Conservation (phyloP, 2,888 invertebrate genomes). For the Aleiodes testaceus region DNA sequence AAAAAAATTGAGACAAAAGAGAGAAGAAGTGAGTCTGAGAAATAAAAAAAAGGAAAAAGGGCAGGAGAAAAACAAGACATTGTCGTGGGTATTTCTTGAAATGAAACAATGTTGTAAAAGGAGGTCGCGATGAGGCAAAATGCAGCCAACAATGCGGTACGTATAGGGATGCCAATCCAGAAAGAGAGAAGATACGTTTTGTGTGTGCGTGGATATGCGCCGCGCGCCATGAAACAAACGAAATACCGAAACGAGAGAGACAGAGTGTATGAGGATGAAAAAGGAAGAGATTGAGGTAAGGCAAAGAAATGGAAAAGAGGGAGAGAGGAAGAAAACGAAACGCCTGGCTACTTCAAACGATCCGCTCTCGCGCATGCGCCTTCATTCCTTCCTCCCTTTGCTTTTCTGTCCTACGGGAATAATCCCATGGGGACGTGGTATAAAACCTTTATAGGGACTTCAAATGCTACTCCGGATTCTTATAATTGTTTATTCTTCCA, state of each 20-base stretch:
- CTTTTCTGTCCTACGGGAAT: constrained; percentile 30
- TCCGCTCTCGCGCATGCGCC: constrained; percentile 68
- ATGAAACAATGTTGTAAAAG: constrained; percentile 42
- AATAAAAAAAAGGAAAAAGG: constrained; percentile 11
- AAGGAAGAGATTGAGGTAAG: constrained; percentile 37
- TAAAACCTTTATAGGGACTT: neutral
- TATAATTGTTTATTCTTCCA: constrained; percentile 72
- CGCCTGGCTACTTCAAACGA: constrained; percentile 69
- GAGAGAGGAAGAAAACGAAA: constrained; percentile 56
- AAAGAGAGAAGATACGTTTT: constrained; percentile 30
- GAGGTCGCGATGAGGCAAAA: constrained; percentile 32
- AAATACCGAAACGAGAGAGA: constrained; percentile 59
- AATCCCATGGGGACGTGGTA: constrained; percentile 27
- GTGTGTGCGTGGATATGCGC: constrained; percentile 25
- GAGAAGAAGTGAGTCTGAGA: too few species aligned
- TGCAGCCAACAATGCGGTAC: constrained; percentile 42
- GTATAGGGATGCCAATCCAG: constrained; percentile 39
- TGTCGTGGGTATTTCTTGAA: constrained; percentile 36
- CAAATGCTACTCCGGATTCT: constrained; percentile 68
- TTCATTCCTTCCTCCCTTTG: constrained; percentile 52
- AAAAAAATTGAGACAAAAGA: neutral
- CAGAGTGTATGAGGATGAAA: constrained; percentile 42
- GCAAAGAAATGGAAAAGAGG: constrained; percentile 42
- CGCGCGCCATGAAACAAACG: constrained; percentile 57
- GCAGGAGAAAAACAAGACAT: constrained; percentile 20